A percentile compares a stretch with the other conserved stretches of the same genome.
phyloP scores from a whole-genome alignment of 2,113 vertebrate genomes.

The Anseranas semipalmata region DNA sequence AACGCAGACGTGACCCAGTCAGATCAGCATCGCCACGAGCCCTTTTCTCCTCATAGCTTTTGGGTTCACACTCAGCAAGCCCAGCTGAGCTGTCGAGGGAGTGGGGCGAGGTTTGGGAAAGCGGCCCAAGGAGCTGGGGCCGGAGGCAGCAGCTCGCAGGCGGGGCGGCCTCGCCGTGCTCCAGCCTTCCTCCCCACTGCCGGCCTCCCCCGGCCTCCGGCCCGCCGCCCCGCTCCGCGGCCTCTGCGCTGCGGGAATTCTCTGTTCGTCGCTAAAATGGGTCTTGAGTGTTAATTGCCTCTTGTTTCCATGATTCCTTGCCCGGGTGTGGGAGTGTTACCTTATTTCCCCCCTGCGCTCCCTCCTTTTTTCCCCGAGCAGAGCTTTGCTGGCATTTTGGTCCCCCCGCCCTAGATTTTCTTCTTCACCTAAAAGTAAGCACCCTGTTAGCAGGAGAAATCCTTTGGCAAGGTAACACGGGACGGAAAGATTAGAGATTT shows the following conservation, averaged over 20 bases:
- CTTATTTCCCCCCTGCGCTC: neutral
- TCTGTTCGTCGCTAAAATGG: neutral
- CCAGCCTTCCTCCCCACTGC: neutral
- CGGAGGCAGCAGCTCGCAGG: neutral
- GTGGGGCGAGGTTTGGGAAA: neutral
- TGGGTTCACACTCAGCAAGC: neutral
- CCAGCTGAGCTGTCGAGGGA: neutral
- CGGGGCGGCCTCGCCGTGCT: neutral
- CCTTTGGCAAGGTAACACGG: neutral
- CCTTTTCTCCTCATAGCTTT: neutral
- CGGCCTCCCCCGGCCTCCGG: accelerated
- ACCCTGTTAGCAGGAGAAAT: neutral
- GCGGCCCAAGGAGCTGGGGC: neutral
- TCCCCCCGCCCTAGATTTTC: neutral
- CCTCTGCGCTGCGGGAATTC: neutral
- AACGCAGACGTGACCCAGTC: accelerated
- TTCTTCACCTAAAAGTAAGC: neutral
- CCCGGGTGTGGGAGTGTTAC: neutral
- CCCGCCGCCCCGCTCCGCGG: neutral
- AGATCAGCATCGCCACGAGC: neutral
- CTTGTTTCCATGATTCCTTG: neutral
- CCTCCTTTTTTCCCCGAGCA: neutral
- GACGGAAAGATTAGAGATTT: neutral
- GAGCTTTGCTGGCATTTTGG: neutral
- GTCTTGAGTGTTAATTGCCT: neutral